These are phyloP conservation scores for Tetramorium simillimum DNA, from an alignment of 1,140 invertebrate species.

Conservation along the genomic window DNA sequence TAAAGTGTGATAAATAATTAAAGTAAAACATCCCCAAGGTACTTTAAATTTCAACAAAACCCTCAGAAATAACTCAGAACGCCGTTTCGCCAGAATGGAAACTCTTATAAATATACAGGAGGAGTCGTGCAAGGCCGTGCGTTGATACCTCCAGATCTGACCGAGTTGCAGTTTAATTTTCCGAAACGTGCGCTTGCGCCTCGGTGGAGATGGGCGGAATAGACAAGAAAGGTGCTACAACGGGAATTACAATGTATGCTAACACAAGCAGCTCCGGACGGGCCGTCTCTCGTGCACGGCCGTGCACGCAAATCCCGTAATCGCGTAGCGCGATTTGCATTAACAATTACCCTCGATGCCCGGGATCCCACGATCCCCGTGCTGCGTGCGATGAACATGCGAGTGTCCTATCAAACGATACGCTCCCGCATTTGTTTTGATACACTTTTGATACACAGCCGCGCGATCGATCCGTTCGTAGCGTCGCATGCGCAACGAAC, in stretches of 20 bases:
- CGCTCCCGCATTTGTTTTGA: slow-evolving; percentile 22
- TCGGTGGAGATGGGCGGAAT: not conserved
- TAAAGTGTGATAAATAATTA: not conserved
- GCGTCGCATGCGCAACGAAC: slow-evolving; percentile 50
- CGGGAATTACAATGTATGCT: not conserved
- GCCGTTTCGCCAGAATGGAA: not conserved
- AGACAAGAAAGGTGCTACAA: not conserved
- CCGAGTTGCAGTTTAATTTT: slow-evolving; percentile 15
- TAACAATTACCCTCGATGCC: not conserved
- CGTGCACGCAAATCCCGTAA: not conserved
- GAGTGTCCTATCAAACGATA: not conserved
- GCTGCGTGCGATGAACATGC: not conserved
- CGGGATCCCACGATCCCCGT: not conserved
- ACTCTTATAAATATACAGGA: not conserved
- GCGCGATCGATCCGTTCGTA: slow-evolving; percentile 45
- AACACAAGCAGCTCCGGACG: not conserved
- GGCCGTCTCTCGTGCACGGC: not conserved
- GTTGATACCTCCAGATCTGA: not conserved
- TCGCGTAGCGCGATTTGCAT: not conserved
- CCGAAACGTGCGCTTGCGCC: slow-evolving; percentile 17
- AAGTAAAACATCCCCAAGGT: not conserved
- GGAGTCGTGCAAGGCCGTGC: not conserved
- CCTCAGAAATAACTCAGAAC: not conserved
- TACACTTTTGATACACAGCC: slow-evolving; percentile 46
- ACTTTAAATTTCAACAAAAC: not conserved